Conservation (phyloP, 1,140 invertebrate species). For the Tachypleus tridentatus region DNA sequence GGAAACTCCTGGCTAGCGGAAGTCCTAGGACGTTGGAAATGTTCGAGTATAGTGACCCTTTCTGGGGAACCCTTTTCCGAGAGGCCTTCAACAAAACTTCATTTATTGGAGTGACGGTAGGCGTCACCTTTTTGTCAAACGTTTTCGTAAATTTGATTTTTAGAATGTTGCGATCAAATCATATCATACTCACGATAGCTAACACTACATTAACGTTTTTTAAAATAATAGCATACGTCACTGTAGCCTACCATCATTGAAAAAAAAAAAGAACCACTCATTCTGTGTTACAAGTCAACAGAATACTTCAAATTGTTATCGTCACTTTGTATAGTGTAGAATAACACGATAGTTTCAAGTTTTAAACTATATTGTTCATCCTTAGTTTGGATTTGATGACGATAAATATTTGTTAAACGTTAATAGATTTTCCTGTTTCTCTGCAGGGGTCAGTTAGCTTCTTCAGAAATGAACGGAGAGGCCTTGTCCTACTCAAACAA, state of each 20-base stretch:
- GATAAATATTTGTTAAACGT: no score
- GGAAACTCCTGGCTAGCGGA: constrained; percentile 38
- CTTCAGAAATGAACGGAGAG: constrained; percentile 87
- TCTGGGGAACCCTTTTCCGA: constrained; percentile 75
- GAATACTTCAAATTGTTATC: no score
- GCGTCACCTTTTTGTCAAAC: constrained; percentile 23
- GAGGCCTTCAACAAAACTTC: constrained; percentile 78
- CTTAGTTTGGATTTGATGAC: no score
- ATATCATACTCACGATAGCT: no score
- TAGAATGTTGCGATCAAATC: constrained; percentile 3
- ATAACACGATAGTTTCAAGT: no score
- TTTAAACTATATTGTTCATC: no score
- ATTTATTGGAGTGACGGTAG: constrained; percentile 86
- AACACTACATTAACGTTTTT: no score
- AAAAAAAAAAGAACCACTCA: no score
- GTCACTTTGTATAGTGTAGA: no score
- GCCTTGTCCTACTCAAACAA: constrained; percentile 83
- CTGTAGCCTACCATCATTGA: no score
- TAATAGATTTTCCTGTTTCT: constrained; percentile 14
- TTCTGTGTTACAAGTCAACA: no score
- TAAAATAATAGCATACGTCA: no score
- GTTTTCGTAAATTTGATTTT: background rate
- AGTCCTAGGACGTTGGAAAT: constrained; percentile 40
- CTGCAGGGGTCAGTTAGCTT: constrained; percentile 84
- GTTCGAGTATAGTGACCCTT: constrained; percentile 66